phyloP scores from a whole-genome alignment of 1,140 invertebrate genomes.

The Meloidogyne chitwoodi region DNA sequence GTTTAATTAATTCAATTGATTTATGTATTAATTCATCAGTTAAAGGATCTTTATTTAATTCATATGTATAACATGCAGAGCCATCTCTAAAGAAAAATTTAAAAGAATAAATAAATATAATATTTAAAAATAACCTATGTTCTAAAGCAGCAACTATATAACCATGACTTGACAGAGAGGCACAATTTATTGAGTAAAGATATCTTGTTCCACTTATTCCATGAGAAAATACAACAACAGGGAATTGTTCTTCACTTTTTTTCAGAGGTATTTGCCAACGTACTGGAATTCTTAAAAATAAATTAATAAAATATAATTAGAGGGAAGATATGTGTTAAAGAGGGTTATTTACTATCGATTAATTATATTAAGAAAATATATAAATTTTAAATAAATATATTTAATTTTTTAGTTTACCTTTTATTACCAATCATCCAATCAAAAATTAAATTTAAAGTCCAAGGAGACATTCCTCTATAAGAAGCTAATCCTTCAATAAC shows the following conservation, averaged over 20 bases:
- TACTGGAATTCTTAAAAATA: neutral
- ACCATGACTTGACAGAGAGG: constrained; percentile 69
- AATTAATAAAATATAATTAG: neutral
- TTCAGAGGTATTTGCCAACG: constrained; percentile 36
- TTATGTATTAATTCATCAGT: constrained; percentile 38
- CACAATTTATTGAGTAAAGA: constrained; percentile 66
- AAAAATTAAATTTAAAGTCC: constrained; percentile 63
- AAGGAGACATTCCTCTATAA: constrained; percentile 63
- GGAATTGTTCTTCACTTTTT: constrained; percentile 62
- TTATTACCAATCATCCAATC: constrained; percentile 63
- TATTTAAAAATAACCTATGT: constrained; percentile 61
- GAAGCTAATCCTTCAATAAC: constrained; percentile 63
- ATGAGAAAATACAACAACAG: constrained; percentile 70
- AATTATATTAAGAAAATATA: no score
- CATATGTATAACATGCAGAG: constrained; percentile 51
- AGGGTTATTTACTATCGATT: no score
- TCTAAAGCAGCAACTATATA: constrained; percentile 69
- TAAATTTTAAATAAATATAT: no score
- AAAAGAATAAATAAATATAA: neutral
- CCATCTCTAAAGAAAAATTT: constrained; percentile 46
- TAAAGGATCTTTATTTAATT: constrained; percentile 37
- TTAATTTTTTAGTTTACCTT: neutral
- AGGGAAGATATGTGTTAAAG: no score
- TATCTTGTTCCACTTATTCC: constrained; percentile 68
- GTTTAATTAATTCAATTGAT: constrained; percentile 34